Percentiles rank a stretch among this genome's conserved stretches.
Evolutionary conservation across 1,140 invertebrate genomes (phyloP).

Genomic region (Temnothorax curvispinosus): DNA sequence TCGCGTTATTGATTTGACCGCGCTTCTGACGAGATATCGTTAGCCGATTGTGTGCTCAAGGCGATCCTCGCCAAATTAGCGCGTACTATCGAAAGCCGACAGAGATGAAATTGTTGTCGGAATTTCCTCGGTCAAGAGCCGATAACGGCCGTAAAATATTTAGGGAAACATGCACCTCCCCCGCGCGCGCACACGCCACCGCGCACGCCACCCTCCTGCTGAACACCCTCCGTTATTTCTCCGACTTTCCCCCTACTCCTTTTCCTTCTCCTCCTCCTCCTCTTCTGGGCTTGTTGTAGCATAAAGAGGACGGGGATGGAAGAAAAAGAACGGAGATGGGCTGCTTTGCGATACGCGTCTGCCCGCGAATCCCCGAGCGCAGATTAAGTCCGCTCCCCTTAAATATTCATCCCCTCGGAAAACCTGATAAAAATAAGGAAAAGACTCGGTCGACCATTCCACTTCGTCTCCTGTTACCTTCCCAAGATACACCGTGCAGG

Average conservation of each 20-base stretch:
- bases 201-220: conserved; percentile 59
- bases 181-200: conserved; percentile 47
- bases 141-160: conserved; percentile 78
- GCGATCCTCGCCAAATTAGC: conserved; percentile 48
- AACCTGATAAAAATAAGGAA: conserved; percentile 83
- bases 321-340: conserved; percentile 67
- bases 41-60: conserved; percentile 39
- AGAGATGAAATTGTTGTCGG: conserved; percentile 70
- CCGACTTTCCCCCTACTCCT: conserved; percentile 60
- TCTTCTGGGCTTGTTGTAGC: conserved; percentile 48
- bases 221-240: conserved; percentile 71
- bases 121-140: conserved; percentile 76
- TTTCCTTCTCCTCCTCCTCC: conserved; percentile 22
- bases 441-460: conserved; percentile 62
- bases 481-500: conserved; percentile 60
- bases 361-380: conserved; percentile 81
- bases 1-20: conserved; percentile 21
- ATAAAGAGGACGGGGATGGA: conserved; percentile 58
- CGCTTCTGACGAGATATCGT: conserved; percentile 29
- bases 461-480: conserved; percentile 39
- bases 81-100: conserved; percentile 60
- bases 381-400: conserved; percentile 82
- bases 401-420: conserved; percentile 84
- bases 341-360: conserved; percentile 81
- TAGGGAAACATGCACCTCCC: conserved; percentile 72